Evolutionary conservation across 1,140 invertebrate species (phyloP).

Genomic region (Vollenhovia emeryi): DNA sequence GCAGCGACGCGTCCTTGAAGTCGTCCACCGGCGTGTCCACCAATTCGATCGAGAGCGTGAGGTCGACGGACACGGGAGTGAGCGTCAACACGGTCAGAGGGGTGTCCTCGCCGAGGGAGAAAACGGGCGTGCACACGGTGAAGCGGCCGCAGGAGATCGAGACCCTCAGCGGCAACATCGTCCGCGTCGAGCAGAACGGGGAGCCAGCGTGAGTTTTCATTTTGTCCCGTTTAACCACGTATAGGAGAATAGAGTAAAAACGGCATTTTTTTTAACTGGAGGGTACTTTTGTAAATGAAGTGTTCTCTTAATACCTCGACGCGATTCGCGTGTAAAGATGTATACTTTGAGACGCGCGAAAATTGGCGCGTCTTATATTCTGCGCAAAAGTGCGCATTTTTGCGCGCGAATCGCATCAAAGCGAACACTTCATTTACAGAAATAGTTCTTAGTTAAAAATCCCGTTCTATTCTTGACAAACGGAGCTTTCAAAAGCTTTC

Average conservation of each 20-base stretch:
- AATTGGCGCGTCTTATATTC: not conserved
- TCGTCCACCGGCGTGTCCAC: conserved; percentile 78
- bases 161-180: conserved; percentile 82
- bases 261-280: no score
- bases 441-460: not conserved
- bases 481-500: not conserved
- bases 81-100: conserved; percentile 82
- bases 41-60: conserved; percentile 77
- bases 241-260: no score
- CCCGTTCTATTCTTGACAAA: not conserved
- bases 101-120: conserved; percentile 82
- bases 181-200: conserved; percentile 80
- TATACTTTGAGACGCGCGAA: no score
- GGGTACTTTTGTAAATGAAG: no score
- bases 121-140: conserved; percentile 79
- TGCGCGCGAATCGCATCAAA: not conserved
- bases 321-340: no score
- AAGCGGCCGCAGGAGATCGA: conserved; percentile 82
- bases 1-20: conserved; percentile 78
- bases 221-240: not conserved
- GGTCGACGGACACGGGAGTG: conserved; percentile 83
- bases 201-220: conserved; percentile 79
- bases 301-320: no score
- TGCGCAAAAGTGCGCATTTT: not conserved
- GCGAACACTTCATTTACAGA: not conserved